A percentile compares a stretch with the other conserved stretches of the same genome.
Conservation (phyloP, 37 sponge, comb jelly and placozoan species). For the Agelas oroides region DNA sequence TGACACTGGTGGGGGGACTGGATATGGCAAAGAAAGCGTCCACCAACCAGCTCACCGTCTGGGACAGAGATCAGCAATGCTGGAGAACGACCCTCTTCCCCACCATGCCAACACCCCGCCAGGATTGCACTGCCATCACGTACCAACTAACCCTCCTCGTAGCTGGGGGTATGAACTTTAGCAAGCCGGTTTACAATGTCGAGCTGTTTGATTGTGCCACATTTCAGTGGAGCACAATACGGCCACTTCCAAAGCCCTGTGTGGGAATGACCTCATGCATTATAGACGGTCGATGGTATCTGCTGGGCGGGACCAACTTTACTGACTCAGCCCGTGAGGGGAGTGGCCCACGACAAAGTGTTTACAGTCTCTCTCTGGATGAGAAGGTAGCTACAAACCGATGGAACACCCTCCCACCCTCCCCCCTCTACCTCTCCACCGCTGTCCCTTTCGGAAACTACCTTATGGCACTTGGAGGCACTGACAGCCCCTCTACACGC, state of each 20-base stretch:
- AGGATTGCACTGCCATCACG: constrained; percentile 31
- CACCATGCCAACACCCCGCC: constrained; percentile 46
- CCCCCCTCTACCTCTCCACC: constrained; percentile 46
- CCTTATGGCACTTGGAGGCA: constrained; percentile 59
- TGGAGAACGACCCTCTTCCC: constrained; percentile 37
- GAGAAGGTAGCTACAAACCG: constrained; percentile 31
- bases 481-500: constrained; percentile 21
- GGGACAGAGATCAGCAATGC: constrained; percentile 41
- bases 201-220: constrained; percentile 48
- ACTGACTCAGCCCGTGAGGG: constrained; percentile 37
- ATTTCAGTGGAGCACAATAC: constrained; percentile 41
- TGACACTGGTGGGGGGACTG: constrained; percentile 47
- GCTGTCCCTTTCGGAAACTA: constrained; percentile 56
- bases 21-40: constrained; percentile 33
- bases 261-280: constrained; percentile 51
- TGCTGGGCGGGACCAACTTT: constrained; percentile 62
- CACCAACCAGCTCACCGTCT: constrained; percentile 51
- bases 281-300: constrained; percentile 32
- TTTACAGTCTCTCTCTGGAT: constrained; percentile 20
- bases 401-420: constrained; percentile 27
- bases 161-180: constrained; percentile 55
- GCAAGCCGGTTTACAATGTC: constrained; percentile 46
- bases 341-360: constrained; percentile 34
- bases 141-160: constrained; percentile 42
- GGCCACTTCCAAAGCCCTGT: constrained; percentile 41